phyloP scores from a whole-genome alignment of 2,888 invertebrate genomes.

The Agrochola lota region DNA sequence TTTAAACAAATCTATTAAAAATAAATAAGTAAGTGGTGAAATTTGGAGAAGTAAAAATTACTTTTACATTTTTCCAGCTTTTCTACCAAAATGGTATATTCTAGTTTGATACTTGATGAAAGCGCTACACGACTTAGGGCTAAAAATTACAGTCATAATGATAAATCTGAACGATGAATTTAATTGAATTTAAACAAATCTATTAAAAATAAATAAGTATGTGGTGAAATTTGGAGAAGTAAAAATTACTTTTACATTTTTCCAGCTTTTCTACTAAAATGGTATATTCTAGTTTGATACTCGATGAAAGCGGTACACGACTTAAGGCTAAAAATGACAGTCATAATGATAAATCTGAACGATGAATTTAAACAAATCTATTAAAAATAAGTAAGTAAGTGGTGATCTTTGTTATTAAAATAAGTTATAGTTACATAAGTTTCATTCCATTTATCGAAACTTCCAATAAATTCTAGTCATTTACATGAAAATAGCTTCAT shows the following conservation, averaged over 20 bases:
- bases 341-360: neutral
- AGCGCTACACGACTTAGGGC: neutral
- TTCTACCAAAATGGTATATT: neutral
- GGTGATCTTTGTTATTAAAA: neutral
- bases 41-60: neutral
- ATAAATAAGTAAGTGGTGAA: too few relatives aligned
- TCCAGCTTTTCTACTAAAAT: neutral
- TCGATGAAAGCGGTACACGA: neutral
- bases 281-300: neutral
- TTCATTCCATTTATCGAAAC: neutral
- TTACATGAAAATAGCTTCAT: slow-evolving; percentile 49
- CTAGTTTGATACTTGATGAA: neutral
- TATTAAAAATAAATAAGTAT: neutral
- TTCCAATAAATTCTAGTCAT: neutral
- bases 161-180: neutral
- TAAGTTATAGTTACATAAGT: neutral
- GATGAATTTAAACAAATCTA: neutral
- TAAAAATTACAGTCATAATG: neutral
- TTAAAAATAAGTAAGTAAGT: neutral
- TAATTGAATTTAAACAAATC: too few relatives aligned
- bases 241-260: too few relatives aligned
- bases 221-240: neutral
- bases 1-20: too few relatives aligned
- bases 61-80: neutral
- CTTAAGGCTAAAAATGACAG: neutral